Conservation (phyloP, 2,113 vertebrate species). For the Psammodynastes pulverulentus region DNA sequence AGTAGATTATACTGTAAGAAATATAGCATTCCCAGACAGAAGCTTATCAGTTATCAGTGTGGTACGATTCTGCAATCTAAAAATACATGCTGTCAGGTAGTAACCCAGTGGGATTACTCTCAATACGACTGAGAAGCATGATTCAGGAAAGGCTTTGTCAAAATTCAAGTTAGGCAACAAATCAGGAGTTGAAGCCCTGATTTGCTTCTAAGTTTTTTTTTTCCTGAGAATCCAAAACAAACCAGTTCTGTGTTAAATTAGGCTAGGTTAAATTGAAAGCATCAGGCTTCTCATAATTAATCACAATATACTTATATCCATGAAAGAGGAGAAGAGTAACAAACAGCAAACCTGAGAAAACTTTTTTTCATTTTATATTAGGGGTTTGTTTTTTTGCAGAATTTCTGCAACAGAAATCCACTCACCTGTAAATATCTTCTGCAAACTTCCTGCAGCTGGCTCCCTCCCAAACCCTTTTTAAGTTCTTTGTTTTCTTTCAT, state of each 20-base stretch:
- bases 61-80: not conserved
- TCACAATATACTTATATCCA: not conserved
- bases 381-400: not conserved
- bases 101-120: not conserved
- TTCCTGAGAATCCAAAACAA: not conserved
- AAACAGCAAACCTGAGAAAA: not conserved
- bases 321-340: not conserved
- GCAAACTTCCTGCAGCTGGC: slow-evolving; percentile 51
- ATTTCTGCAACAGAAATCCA: slow-evolving; percentile 1
- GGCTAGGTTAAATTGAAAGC: not conserved
- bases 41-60: not conserved
- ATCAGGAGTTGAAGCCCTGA: not conserved
- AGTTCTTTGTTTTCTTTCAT: slow-evolving; percentile 47
- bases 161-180: not conserved
- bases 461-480: slow-evolving; percentile 3
- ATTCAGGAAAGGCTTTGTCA: not conserved
- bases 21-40: not conserved
- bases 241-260: not conserved
- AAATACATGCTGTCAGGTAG: not conserved
- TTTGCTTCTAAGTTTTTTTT: not conserved
- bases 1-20: not conserved
- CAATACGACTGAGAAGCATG: not conserved
- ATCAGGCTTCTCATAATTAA: not conserved
- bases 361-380: not conserved
- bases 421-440: slow-evolving; percentile 71